phyloP scores from a whole-genome alignment of 2,797 vertebrate genomes.

The Hapalemur alaotrensis region DNA sequence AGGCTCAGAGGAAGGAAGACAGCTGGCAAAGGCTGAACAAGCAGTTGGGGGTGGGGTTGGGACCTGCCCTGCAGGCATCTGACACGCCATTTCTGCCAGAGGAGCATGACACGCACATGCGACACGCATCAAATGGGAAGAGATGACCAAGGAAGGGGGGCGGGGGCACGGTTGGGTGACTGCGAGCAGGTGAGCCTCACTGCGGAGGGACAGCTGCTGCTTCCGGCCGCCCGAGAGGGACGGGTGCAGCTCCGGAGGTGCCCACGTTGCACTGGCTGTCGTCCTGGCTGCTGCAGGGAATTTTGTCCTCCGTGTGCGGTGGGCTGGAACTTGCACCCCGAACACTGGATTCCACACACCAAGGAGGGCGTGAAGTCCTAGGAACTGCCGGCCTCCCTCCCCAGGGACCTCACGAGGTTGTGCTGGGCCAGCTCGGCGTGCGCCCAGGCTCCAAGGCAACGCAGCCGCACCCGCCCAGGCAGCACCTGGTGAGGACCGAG shows the following conservation, averaged over 20 bases:
- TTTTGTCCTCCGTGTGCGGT: fast-evolving
- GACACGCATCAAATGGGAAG: neutral
- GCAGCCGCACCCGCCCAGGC: neutral
- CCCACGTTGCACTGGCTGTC: fast-evolving
- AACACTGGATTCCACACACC: neutral
- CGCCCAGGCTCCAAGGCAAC: neutral
- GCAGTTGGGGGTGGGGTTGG: too few species aligned
- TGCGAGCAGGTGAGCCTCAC: neutral
- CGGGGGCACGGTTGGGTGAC: fast-evolving
- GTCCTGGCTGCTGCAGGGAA: neutral
- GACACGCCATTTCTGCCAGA: neutral
- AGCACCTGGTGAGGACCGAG: fast-evolving
- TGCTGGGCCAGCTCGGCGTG: neutral
- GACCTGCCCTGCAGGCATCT: fast-evolving
- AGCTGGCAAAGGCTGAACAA: neutral
- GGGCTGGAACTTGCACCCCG: neutral
- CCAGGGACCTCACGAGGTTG: neutral
- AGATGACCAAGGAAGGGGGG: fast-evolving
- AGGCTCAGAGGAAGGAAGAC: neutral
- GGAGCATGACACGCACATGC: neutral
- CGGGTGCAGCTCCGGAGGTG: fast-evolving
- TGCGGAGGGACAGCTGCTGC: neutral
- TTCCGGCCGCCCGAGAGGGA: fast-evolving
- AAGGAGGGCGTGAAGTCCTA: fast-evolving
- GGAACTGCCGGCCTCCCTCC: neutral